A percentile compares a stretch with the other conserved stretches of the same genome.
Conservation (phyloP, 2,888 invertebrate genomes). For the Harmothoe impar region DNA sequence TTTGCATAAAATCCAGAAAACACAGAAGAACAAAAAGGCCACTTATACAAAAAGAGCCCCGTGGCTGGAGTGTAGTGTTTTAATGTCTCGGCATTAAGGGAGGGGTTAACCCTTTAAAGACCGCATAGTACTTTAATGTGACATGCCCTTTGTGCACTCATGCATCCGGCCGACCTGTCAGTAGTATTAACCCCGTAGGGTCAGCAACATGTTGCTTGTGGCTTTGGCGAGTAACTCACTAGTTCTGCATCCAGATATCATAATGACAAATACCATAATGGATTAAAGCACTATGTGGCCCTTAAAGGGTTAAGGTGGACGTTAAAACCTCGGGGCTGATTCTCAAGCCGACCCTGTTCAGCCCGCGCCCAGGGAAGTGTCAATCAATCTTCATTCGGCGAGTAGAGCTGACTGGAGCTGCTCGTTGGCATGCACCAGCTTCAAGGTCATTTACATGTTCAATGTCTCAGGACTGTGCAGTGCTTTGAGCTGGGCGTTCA, state of each 20-base stretch:
- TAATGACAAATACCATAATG: too few relatives aligned
- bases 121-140: too few relatives aligned
- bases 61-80: background rate
- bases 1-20: background rate
- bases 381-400: conserved; percentile 2
- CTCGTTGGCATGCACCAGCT: conserved; percentile 42
- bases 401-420: background rate
- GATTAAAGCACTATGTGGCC: too few relatives aligned
- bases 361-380: background rate
- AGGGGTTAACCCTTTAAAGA: too few relatives aligned
- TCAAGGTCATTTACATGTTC: conserved; percentile 1
- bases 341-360: background rate
- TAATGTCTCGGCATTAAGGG: background rate
- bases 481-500: background rate
- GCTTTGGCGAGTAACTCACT: too few relatives aligned
- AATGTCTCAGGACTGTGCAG: conserved; percentile 9
- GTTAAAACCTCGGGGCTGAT: background rate
- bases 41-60: background rate
- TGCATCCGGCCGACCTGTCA: too few relatives aligned
- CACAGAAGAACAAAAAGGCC: background rate
- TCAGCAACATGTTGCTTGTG: too few relatives aligned
- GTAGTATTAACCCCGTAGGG: too few relatives aligned
- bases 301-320: background rate
- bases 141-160: too few relatives aligned
- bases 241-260: too few relatives aligned